These are phyloP conservation scores for Chionomys nivalis DNA, from an alignment of 2,113 vertebrate species.

Conservation along the genomic window DNA sequence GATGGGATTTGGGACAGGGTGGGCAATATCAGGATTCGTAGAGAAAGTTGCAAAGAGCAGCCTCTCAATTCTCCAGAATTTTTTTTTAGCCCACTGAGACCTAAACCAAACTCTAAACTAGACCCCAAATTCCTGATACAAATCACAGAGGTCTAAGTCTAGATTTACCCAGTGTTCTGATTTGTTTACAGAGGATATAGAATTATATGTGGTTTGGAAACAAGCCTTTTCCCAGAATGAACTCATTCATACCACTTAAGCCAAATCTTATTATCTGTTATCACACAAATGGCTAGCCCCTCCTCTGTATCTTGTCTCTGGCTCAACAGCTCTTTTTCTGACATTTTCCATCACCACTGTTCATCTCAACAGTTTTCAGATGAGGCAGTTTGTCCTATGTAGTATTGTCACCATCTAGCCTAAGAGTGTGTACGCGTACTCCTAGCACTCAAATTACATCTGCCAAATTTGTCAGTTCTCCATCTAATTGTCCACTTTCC, in stretches of 20 bases:
- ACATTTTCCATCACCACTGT: not conserved
- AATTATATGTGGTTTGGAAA: constrained; percentile 1
- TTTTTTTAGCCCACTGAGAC: not conserved
- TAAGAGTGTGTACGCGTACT: not conserved
- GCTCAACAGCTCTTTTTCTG: not conserved
- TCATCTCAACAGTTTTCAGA: not conserved
- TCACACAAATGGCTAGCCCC: not conserved
- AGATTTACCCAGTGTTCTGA: not conserved
- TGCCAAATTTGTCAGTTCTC: not conserved
- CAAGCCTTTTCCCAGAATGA: not conserved
- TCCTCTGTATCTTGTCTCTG: not conserved
- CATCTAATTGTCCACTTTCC: not conserved
- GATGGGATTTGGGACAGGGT: not conserved
- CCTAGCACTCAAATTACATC: not conserved
- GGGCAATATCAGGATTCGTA: not conserved
- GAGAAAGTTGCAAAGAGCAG: not conserved
- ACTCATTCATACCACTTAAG: constrained; percentile 4
- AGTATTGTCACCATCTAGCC: not conserved
- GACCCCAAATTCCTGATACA: not conserved
- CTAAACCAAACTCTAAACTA: not conserved
- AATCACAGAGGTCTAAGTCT: not conserved
- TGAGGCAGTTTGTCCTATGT: not conserved
- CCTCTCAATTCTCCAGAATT: not conserved
- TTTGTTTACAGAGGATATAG: not conserved
- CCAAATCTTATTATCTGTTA: constrained; percentile 7